Conservation (phyloP, 1,140 invertebrate species). For the Tribolium madens region DNA sequence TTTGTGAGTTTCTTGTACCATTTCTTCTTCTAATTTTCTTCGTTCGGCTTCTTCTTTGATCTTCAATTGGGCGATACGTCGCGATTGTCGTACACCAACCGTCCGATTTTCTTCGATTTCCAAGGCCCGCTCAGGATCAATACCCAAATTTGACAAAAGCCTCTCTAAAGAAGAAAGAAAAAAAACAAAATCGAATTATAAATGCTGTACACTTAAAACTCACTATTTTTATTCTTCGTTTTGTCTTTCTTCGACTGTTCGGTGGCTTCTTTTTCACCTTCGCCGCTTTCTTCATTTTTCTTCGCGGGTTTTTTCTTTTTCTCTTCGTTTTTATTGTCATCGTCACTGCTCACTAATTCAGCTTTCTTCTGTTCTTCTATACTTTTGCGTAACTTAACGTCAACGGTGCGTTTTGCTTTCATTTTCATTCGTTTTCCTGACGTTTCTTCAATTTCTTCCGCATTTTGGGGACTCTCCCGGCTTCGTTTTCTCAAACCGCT, state of each 20-base stretch:
- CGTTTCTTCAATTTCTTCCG: slow-evolving; percentile 62
- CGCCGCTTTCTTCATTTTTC: slow-evolving; percentile 12
- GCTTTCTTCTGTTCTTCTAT: slow-evolving; percentile 71
- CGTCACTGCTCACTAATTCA: slow-evolving; percentile 69
- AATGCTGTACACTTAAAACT: no score
- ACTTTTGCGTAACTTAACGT: slow-evolving; percentile 69
- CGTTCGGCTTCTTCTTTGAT: slow-evolving; percentile 86
- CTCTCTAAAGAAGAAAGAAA: background rate
- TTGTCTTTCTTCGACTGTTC: slow-evolving; percentile 15
- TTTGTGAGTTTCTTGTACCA: slow-evolving; percentile 70
- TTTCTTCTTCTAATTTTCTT: slow-evolving; percentile 78
- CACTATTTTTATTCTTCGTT: slow-evolving; percentile 25
- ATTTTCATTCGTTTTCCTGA: slow-evolving; percentile 69
- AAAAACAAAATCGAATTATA: background rate
- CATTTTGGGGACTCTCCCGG: slow-evolving; percentile 42
- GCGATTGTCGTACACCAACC: slow-evolving; percentile 78
- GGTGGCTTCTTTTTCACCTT: background rate
- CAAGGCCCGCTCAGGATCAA: slow-evolving; percentile 65
- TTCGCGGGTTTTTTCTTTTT: slow-evolving; percentile 41
- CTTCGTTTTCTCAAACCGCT: slow-evolving; percentile 54
- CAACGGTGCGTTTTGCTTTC: slow-evolving; percentile 67
- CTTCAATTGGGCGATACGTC: slow-evolving; percentile 86
- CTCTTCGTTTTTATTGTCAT: slow-evolving; percentile 63
- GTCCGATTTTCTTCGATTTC: slow-evolving; percentile 57
- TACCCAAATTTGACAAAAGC: slow-evolving; percentile 63